phyloP scores from a whole-genome alignment of 2,888 invertebrate species.

The Hirudinaria manillensis region DNA sequence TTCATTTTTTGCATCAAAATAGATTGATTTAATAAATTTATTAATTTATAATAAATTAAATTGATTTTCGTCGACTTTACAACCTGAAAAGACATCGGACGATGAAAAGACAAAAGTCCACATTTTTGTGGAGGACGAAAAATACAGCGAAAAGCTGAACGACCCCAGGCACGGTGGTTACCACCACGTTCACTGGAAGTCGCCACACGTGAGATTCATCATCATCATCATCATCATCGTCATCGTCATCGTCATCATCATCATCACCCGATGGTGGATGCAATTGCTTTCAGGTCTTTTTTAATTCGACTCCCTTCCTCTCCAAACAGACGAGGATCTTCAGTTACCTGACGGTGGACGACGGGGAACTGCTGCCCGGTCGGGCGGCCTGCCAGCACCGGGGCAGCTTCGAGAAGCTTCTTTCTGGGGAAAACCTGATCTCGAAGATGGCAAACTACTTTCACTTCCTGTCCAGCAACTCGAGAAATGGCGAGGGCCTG shows the following conservation, averaged over 20 bases:
- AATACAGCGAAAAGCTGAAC: not conserved
- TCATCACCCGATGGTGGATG: too few relatives aligned
- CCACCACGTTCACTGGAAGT: too few relatives aligned
- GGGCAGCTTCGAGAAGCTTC: constrained; percentile 52
- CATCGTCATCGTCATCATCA: constrained; percentile 7
- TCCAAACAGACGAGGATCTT: constrained; percentile 50
- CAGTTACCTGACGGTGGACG: constrained; percentile 54
- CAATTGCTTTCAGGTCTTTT: too few relatives aligned
- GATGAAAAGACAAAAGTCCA: not conserved
- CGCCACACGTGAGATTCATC: too few relatives aligned
- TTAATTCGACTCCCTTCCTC: not conserved
- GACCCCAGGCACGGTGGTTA: constrained; percentile 43
- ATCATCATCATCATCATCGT: not conserved
- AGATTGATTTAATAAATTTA: too few relatives aligned
- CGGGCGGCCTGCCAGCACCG: constrained; percentile 50
- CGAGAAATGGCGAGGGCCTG: constrained; percentile 49
- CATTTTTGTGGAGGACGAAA: not conserved
- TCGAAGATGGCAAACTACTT: constrained; percentile 55
- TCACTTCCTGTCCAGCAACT: constrained; percentile 52
- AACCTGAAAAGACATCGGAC: too few relatives aligned
- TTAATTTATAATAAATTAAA: too few relatives aligned
- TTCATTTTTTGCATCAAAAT: too few relatives aligned
- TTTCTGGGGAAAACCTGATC: constrained; percentile 53
- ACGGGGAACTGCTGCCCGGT: constrained; percentile 54
- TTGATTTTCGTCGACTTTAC: too few relatives aligned